These are phyloP conservation scores for Brevipalpus yothersi DNA, from an alignment of 1,140 invertebrate species.

Conservation along the genomic window DNA sequence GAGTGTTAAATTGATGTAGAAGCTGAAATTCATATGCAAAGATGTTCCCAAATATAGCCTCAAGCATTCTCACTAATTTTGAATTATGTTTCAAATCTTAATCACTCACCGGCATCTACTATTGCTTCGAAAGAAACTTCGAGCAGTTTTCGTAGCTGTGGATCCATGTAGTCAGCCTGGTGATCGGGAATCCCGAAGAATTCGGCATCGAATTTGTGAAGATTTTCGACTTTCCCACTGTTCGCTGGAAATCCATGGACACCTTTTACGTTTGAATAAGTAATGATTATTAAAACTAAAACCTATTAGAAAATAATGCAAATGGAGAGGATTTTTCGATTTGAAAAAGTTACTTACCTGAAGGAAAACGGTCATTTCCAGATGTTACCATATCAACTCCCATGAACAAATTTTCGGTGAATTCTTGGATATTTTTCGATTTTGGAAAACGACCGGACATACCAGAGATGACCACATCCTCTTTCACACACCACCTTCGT, in stretches of 20 bases:
- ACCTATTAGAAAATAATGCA: too few species aligned
- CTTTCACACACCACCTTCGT: constrained; percentile 40
- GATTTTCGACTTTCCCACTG: background rate
- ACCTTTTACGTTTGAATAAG: background rate
- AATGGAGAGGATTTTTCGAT: too few species aligned
- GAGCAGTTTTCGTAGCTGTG: background rate
- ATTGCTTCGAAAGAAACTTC: constrained; percentile 2
- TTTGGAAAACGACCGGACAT: constrained; percentile 71
- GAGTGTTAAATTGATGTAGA: too few species aligned
- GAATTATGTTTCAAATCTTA: too few species aligned
- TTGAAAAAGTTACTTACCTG: too few species aligned
- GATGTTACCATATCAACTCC: constrained; percentile 67
- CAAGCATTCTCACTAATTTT: too few species aligned
- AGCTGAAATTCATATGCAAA: too few species aligned
- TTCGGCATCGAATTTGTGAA: background rate
- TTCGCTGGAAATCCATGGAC: background rate
- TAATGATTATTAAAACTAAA: too few species aligned
- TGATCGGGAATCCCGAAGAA: background rate
- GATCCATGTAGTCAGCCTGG: constrained; percentile 5
- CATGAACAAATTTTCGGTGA: constrained; percentile 54
- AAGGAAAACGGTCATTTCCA: constrained; percentile 15
- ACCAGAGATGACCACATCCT: constrained; percentile 59
- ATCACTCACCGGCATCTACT: constrained; percentile 1
- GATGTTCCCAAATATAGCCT: too few species aligned
- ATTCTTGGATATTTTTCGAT: constrained; percentile 62